Base-by-base conservation (phyloP, 2,113 vertebrate species). In the Ctenomys sociabilis region DNA sequence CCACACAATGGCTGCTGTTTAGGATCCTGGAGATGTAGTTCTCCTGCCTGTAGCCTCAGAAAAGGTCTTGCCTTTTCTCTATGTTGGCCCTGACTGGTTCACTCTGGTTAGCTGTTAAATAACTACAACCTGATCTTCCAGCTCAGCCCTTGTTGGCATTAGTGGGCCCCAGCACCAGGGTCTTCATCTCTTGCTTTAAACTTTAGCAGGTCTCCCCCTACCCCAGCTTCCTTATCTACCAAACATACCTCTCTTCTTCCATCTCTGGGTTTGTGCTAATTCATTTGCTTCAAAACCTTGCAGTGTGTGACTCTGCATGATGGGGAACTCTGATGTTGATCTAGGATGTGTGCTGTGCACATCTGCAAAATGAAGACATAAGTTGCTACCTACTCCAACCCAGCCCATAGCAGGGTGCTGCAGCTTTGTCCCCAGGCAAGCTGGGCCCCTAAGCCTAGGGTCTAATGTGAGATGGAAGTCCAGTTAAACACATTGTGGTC, bases 291-390 rank as follows among this genome's bases (percentile, higher is more conserved):
- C 3, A 54, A 88, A 77, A 12, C 4, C 80, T 84, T 22, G 43
- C 57, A 26, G 43, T 5, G 30, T 16, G 52, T 0, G 70, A 28
- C 57, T 45, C 49, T 52, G 52, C 0, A 5, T 57, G 35, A 70
- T 37, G 35, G 64, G n/a, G 14, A 17, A 24, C 54, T 9, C 3
- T 49, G 77, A 21, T 52, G 4, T 21, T 11, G 6, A n/a, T 21
- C 5, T 37, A 28, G 63, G 43, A 3, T 2, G 1, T 54, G 21
- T 14, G 28, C 5, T 12, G 13, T 1, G 1, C 80, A 11, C 22
- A 28, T 61, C 22, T 26, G 12, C 5, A 43, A n/a, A 81, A 59
- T 7, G 86, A 85, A 70, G 45, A 28, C 35, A 10, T 0, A 0
- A 16, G 52, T 52, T 2, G 0, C 9, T 35, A 11, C 45, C 43